Evolutionary conservation across 1,140 invertebrate species (phyloP).

Genomic region (Chironomus tepperi): DNA sequence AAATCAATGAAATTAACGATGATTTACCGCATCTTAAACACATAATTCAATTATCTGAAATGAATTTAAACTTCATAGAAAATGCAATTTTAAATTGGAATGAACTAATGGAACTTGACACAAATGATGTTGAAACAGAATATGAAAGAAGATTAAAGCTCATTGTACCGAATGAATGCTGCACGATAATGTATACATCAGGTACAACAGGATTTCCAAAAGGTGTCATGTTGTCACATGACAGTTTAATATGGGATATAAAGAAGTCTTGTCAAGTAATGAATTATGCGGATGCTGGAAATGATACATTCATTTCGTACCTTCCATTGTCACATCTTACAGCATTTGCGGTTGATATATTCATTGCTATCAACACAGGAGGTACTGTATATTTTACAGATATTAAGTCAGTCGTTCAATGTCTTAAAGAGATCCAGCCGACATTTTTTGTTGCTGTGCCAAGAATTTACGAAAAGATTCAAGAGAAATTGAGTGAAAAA

Average conservation of each 20-base stretch:
- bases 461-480: conserved; percentile 87
- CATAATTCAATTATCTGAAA: conserved; percentile 78
- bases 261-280: conserved; percentile 33
- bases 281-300: conserved; percentile 34
- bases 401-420: conserved; percentile 71
- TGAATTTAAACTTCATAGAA: not conserved
- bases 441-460: conserved; percentile 81
- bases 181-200: conserved; percentile 84
- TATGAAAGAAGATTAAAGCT: conserved; percentile 59
- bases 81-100: conserved; percentile 53
- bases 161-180: conserved; percentile 80
- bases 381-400: conserved; percentile 72
- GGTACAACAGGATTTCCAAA: conserved; percentile 89
- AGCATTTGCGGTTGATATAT: conserved; percentile 76
- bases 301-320: conserved; percentile 63
- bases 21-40: conserved; percentile 69
- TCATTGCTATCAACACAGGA: conserved; percentile 48
- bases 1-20: conserved; percentile 64
- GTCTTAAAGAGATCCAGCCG: conserved; percentile 64
- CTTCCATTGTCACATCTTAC: conserved; percentile 85
- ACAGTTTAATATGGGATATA: conserved; percentile 61
- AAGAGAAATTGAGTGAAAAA: conserved; percentile 71
- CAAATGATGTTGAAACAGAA: conserved; percentile 53
- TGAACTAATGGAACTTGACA: conserved; percentile 61
- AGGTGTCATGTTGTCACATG: conserved; percentile 86